A percentile compares a stretch with the other conserved stretches of the same genome.
Conservation (phyloP, 2,888 invertebrate species). For the Tachina lurida region DNA sequence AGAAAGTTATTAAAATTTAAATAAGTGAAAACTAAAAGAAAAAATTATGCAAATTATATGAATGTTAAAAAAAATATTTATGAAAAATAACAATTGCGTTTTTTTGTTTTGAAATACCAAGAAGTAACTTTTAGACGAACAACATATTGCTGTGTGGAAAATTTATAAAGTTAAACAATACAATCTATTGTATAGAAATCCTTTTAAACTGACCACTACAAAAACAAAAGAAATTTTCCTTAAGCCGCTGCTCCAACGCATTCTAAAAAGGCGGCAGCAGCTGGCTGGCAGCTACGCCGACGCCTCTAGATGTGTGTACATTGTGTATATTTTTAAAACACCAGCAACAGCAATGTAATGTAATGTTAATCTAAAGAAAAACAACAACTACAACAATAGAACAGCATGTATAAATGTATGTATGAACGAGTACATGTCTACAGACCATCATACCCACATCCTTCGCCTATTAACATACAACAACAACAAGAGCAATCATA, state of each 20-base stretch:
- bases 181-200: background rate
- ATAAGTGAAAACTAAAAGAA: slow-evolving; percentile 10
- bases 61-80: background rate
- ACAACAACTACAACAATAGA: background rate
- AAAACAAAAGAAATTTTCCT: slow-evolving; percentile 20
- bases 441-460: slow-evolving; percentile 43
- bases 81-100: background rate
- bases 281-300: slow-evolving; percentile 34
- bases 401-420: background rate
- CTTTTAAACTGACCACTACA: slow-evolving; percentile 12
- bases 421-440: background rate
- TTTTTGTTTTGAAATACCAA: background rate
- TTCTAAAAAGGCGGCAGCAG: slow-evolving; percentile 26
- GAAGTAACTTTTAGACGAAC: background rate
- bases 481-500: slow-evolving; percentile 23
- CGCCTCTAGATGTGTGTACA: background rate
- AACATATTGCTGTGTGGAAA: background rate
- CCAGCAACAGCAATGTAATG: background rate
- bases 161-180: slow-evolving; percentile 11
- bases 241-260: slow-evolving; percentile 6
- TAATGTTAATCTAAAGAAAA: slow-evolving; percentile 22
- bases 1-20: background rate
- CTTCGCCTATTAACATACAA: slow-evolving; percentile 37
- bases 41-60: slow-evolving; percentile 10
- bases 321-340: background rate